Percentiles rank a stretch among this genome's conserved stretches.
Conservation (phyloP, 2,113 vertebrate species). For the Rhinoptilus africanus region DNA sequence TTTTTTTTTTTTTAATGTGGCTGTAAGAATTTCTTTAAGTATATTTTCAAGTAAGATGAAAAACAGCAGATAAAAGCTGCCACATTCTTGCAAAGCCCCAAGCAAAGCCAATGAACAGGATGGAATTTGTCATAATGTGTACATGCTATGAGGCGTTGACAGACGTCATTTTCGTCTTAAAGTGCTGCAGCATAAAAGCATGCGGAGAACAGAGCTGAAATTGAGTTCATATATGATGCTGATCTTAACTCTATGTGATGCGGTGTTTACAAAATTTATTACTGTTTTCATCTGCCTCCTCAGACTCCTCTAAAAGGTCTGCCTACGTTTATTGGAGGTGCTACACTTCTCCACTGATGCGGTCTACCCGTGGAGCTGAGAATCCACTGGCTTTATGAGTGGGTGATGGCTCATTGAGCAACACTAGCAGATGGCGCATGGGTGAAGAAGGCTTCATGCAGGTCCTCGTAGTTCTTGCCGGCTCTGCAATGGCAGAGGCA, state of each 20-base stretch:
- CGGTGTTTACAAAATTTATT: not conserved
- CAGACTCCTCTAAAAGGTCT: not conserved
- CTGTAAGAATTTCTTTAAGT: not conserved
- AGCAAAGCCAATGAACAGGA: not conserved
- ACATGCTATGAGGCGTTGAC: not conserved
- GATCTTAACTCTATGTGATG: not conserved
- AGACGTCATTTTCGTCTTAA: not conserved
- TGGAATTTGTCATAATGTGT: not conserved
- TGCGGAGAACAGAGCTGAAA: not conserved
- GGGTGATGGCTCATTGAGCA: not conserved
- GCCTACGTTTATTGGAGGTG: rapidly evolving
- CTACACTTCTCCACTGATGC: not conserved
- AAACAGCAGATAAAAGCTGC: not conserved
- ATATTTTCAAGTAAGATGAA: not conserved
- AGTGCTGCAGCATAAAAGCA: not conserved
- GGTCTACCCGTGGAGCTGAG: not conserved
- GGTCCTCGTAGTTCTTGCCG: not conserved
- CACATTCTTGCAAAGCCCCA: not conserved
- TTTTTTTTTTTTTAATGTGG: not conserved
- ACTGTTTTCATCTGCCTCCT: not conserved
- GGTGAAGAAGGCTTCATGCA: not conserved
- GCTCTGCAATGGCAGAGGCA: not conserved
- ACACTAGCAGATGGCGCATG: not conserved
- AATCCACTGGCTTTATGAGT: not conserved
- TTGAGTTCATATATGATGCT: not conserved